A percentile compares a stretch with the other conserved stretches of the same genome.
Evolutionary conservation across 2,113 vertebrate genomes (phyloP).

Genomic region (Pogonocichla stellata): DNA sequence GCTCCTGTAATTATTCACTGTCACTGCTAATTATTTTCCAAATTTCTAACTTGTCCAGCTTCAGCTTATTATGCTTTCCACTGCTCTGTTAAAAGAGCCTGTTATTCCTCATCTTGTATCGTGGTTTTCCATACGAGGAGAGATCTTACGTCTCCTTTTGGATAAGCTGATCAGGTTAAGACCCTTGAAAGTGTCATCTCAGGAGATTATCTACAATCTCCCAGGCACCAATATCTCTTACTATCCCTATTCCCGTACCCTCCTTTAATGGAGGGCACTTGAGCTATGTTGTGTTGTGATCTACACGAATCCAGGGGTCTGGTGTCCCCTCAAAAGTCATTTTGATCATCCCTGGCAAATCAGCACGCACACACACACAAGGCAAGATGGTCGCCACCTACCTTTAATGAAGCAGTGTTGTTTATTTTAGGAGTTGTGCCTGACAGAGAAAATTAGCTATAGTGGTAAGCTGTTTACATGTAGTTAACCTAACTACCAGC

Average conservation of each 20-base stretch:
- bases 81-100: background rate
- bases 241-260: background rate
- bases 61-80: background rate
- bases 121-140: background rate
- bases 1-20: background rate
- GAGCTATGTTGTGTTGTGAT: background rate
- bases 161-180: background rate
- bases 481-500: background rate
- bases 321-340: fast-evolving
- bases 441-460: background rate
- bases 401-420: background rate
- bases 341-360: background rate
- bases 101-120: background rate
- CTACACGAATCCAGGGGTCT: fast-evolving
- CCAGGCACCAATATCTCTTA: background rate
- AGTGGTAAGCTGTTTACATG: fast-evolving
- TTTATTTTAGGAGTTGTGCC: background rate
- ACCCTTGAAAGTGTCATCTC: background rate
- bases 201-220: background rate
- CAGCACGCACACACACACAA: too few species aligned
- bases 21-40: slow-evolving; percentile 8
- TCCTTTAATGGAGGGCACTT: background rate
- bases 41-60: background rate
- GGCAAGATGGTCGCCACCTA: background rate
- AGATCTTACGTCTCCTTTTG: background rate